Conservation (phyloP, 2,113 vertebrate species). For the Otolemur garnettii region DNA sequence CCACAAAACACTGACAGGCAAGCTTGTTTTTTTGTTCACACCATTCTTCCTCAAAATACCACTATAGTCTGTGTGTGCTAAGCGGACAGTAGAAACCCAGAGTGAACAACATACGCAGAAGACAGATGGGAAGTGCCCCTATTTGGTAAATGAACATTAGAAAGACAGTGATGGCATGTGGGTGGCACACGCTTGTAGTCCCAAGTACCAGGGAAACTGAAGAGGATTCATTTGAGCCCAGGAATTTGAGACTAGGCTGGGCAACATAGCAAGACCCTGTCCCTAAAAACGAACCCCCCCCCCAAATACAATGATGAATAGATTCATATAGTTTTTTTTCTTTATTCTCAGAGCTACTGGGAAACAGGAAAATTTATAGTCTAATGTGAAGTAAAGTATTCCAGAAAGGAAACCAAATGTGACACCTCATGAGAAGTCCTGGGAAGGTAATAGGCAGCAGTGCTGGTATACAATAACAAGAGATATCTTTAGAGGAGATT, state of each 20-base stretch:
- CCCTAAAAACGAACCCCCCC: too few relatives aligned
- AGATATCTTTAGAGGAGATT: neutral
- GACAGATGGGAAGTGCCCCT: neutral
- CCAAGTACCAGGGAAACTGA: too few relatives aligned
- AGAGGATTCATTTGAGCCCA: too few relatives aligned
- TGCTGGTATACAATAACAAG: neutral
- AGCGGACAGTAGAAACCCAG: neutral
- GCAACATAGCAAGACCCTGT: too few relatives aligned
- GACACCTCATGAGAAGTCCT: neutral
- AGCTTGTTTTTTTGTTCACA: constrained; percentile 40
- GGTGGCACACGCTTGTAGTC: too few relatives aligned
- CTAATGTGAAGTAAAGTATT: neutral
- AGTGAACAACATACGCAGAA: neutral
- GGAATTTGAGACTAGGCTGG: too few relatives aligned
- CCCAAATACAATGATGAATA: neutral
- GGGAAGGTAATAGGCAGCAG: neutral
- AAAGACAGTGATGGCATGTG: neutral
- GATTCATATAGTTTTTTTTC: neutral
- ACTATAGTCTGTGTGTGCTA: too few relatives aligned
- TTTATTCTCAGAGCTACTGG: neutral
- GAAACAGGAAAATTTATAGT: neutral
- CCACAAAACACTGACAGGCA: neutral
- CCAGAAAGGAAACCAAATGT: constrained; percentile 16
- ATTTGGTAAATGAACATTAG: neutral
- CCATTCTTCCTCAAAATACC: neutral